Evolutionary conservation across 2,888 invertebrate genomes (phyloP), one percentile per base, ranked within the genome.

Genomic region (Plebejus anna): DNA sequence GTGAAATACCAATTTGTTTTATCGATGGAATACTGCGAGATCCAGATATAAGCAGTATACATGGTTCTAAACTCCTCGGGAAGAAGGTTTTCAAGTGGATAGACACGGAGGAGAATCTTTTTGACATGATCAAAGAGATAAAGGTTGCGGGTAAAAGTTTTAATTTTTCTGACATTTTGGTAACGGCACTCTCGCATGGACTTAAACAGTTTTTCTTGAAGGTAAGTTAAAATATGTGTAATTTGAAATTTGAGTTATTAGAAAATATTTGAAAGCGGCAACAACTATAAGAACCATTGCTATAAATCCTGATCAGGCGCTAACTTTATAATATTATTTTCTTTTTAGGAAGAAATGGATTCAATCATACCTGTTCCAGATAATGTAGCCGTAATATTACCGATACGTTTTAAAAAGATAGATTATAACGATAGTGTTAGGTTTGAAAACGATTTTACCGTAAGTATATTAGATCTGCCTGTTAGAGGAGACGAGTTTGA

Each of bases 381-480:
- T 61, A 82, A 87, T 32, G 83, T 89, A 80, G 87, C 88, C 76
- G 86, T 89, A 70, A 84, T 89, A 66, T 80, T 89, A 75, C 88
- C 89, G 71, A 82, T 88, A 72, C 85, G 87, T 81, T 88, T 77
- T 83, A 86, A 32, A 82, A 83, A 72, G 28, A 81, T 70, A 77
- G 36, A 81, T 57, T 78, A 78, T 55, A 77, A 81, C 70, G 79
- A 80, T 59, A 80, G 80, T 70, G 79, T 86, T 51, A 83, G 82
- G 55, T 79, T 94, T 61, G 86, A 89, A 76, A 95, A 95, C 80
- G 88, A 90, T 79, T 94, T 95, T 81, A 93, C 94, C 7, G 92
- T 95, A 11, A 92, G 92, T 2, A 85, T 94, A 78, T 80, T 94
- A 75, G 88, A 91, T 77, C 83, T 95, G 1, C 94, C 94, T 6